Evolutionary conservation across 1,140 invertebrate species (phyloP), one percentile per base, ranked within the genome.

Genomic region (Lucilia cuprina): DNA sequence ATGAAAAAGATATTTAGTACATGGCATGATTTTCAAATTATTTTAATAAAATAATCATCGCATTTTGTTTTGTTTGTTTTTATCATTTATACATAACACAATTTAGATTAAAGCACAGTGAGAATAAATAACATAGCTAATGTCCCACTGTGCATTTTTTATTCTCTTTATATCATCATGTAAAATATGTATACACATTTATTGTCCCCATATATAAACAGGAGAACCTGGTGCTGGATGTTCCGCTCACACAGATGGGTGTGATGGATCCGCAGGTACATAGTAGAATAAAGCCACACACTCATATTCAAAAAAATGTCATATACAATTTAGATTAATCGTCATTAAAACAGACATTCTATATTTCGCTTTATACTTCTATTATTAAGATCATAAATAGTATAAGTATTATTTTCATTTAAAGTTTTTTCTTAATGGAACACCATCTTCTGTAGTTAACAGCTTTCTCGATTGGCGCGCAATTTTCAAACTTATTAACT

Each of bases 181-280:
- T n/a, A 30, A 30, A 60, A 60, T 60, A 70, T 35, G 70, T 74
- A 83, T 47, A 74, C 49, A 75, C 74, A 75, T 82, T 55, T 30
- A 84, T 50, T 25, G 47, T n/a, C 41, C 77, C 30, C 17, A 17
- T 41, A 30, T 77, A 41, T 83, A 21, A 89, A 88, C 89, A 91
- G 90, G 93, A 95, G 94, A 95, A 92, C 93, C 94, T 92, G 95
- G 95, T 93, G 94, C 94, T 93, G 95, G 95, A 93, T 96, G 95
- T 93, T 94, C 95, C 89, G 96, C 95, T 92, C 95, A 96, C 92
- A 94, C 95, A 90, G 95, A 96, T 92, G 95, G 95, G 93, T 96
- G 95, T 94, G 95, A 96, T 93, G 95, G 95, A 93, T 95, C 95
- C 92, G 95, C 95, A 96, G 95, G 95, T 95, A 90, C 14, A 82